Evolutionary conservation across 37 sponge, comb jelly and placozoan species (phyloP).

Genomic region (Bolinopsis microptera): DNA sequence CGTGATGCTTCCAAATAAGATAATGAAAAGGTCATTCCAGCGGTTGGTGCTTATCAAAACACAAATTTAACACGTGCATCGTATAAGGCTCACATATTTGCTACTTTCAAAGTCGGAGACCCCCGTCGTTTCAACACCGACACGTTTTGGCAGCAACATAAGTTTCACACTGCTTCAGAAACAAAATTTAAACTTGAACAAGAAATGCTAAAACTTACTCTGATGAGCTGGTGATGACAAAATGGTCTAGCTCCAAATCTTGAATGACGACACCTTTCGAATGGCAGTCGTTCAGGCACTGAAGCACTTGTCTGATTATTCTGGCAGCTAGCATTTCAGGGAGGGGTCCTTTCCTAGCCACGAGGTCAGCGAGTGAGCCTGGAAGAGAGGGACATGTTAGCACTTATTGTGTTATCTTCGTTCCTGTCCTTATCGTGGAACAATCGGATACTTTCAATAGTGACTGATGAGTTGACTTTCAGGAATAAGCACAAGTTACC

Average conservation of each 20-base stretch:
- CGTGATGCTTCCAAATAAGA: not conserved
- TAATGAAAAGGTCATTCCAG: not conserved
- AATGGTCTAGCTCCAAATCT: constrained; percentile 22
- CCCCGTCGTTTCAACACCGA: not conserved
- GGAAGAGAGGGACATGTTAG: not conserved
- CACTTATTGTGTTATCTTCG: too few species aligned
- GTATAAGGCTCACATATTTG: not conserved
- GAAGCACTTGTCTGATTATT: not conserved
- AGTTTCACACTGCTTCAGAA: too few species aligned
- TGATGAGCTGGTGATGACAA: constrained; percentile 4
- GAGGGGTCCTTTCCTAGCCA: constrained; percentile 6
- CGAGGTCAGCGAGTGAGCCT: constrained; percentile 13
- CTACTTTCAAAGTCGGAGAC: not conserved
- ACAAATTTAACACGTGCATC: not conserved
- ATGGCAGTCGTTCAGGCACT: not conserved
- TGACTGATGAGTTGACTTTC: too few species aligned
- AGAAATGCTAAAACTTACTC: not conserved
- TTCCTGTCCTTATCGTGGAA: too few species aligned
- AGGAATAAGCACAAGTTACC: too few species aligned
- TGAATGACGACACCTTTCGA: not conserved
- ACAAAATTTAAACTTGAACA: too few species aligned
- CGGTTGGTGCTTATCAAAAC: not conserved
- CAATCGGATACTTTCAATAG: too few species aligned
- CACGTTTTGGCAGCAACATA: not conserved
- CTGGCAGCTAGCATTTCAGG: not conserved